These are phyloP conservation scores for Leptosomus discolor DNA, from an alignment of 2,113 vertebrate species.

Conservation along the genomic window DNA sequence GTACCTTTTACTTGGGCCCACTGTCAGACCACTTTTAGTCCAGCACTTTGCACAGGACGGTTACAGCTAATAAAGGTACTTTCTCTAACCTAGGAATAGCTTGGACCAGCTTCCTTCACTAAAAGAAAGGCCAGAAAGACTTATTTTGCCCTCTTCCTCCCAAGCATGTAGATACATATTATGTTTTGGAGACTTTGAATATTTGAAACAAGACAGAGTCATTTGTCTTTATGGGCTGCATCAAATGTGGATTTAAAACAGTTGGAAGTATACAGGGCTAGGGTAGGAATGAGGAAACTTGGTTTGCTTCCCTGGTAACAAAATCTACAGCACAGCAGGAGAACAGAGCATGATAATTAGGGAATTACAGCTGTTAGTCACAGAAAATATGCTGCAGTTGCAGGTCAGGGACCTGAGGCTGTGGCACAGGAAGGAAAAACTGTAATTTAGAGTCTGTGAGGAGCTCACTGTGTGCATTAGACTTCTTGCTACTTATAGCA, in stretches of 20 bases:
- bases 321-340: slow-evolving; percentile 75
- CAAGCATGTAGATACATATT: not conserved
- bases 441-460: slow-evolving; percentile 78
- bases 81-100: not conserved
- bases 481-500: slow-evolving; percentile 47
- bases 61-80: not conserved
- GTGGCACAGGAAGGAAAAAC: slow-evolving; percentile 77
- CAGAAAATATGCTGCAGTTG: slow-evolving; percentile 72
- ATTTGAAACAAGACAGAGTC: not conserved
- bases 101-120: not conserved
- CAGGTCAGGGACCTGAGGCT: slow-evolving; percentile 75
- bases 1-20: not conserved
- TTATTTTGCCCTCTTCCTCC: not conserved
- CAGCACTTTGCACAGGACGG: not conserved
- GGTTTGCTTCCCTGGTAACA: slow-evolving; percentile 71
- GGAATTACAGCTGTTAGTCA: slow-evolving; percentile 78
- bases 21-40: not conserved
- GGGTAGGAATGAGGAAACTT: slow-evolving; percentile 16
- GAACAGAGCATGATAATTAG: slow-evolving; percentile 78
- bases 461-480: slow-evolving; percentile 28
- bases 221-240: slow-evolving; percentile 58
- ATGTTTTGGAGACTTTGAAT: not conserved
- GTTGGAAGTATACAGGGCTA: slow-evolving; percentile 29
- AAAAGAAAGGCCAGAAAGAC: not conserved
- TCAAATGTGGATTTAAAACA: slow-evolving; percentile 54